phyloP scores from a whole-genome alignment of 2,888 invertebrate species.

The Nysson spinosus region DNA sequence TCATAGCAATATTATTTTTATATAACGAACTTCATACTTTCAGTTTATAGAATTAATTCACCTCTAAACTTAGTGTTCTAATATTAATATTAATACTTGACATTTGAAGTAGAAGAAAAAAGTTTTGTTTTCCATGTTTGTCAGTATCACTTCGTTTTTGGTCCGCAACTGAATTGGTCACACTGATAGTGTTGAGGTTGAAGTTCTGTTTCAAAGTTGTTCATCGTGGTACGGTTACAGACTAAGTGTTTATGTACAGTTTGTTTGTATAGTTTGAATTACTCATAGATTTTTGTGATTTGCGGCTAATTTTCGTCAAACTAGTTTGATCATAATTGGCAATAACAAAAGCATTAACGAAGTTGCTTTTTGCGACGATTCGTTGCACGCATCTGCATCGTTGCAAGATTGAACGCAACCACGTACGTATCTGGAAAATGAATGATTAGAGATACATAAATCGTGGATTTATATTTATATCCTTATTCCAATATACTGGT shows the following conservation, averaged over 20 bases:
- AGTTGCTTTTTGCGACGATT: constrained; percentile 37
- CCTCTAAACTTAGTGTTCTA: no score
- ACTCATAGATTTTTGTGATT: neutral
- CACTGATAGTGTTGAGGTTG: constrained; percentile 21
- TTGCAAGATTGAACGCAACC: constrained; percentile 97
- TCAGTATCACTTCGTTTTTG: constrained; percentile 27
- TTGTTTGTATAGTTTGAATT: constrained; percentile 19
- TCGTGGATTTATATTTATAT: no score
- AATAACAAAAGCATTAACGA: constrained; percentile 47
- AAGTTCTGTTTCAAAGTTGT: constrained; percentile 35
- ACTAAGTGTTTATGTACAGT: constrained; percentile 23
- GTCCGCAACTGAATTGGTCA: constrained; percentile 47
- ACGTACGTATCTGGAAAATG: constrained; percentile 85
- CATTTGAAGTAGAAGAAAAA: no score
- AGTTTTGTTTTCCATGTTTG: no score
- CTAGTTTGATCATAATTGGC: constrained; percentile 48
- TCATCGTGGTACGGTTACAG: constrained; percentile 12
- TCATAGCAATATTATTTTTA: no score
- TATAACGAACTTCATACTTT: no score
- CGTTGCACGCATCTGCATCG: constrained; percentile 94
- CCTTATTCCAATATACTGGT: no score
- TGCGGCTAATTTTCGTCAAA: constrained; percentile 10
- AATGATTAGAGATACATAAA: neutral
- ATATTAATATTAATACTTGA: no score
- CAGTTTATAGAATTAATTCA: no score